A percentile compares a stretch with the other conserved stretches of the same genome.
Evolutionary conservation across 2,888 invertebrate species (phyloP).

Genomic region (Drosophila kanekoi): DNA sequence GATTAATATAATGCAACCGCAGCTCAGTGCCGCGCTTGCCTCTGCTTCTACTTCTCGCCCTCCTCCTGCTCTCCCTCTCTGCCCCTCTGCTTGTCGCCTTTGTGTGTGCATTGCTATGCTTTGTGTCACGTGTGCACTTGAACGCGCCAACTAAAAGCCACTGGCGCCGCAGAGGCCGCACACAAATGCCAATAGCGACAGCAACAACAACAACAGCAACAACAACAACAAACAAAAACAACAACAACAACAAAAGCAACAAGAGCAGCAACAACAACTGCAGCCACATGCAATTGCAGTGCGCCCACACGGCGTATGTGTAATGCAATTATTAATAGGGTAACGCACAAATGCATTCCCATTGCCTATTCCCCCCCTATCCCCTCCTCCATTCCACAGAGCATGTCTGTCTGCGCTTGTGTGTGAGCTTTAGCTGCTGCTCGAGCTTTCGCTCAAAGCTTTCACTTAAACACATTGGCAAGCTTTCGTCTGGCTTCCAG

Average conservation of each 20-base stretch:
- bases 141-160: slow-evolving; percentile 62
- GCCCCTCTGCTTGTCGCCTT: neutral
- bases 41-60: neutral
- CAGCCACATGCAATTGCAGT: slow-evolving; percentile 10
- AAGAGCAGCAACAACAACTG: neutral
- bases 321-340: slow-evolving; percentile 76
- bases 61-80: neutral
- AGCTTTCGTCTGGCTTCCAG: neutral
- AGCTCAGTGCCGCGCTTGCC: slow-evolving; percentile 3
- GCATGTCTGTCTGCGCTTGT: neutral
- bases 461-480: neutral
- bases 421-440: slow-evolving; percentile 13
- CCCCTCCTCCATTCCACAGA: neutral
- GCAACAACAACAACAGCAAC: slow-evolving; percentile 7
- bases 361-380: neutral
- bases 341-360: slow-evolving; percentile 39
- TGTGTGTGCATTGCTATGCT: slow-evolving; percentile 20
- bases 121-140: slow-evolving; percentile 76
- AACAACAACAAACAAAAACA: slow-evolving; percentile 13
- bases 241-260: slow-evolving; percentile 1
- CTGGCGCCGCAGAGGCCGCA: slow-evolving; percentile 48
- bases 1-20: slow-evolving; percentile 68
- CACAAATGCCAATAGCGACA: slow-evolving; percentile 17
- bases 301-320: slow-evolving; percentile 66
- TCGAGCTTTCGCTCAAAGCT: neutral